These are phyloP conservation scores for Drosophila mercatorum DNA, from an alignment of 2,888 invertebrate species.

Conservation along the genomic window DNA sequence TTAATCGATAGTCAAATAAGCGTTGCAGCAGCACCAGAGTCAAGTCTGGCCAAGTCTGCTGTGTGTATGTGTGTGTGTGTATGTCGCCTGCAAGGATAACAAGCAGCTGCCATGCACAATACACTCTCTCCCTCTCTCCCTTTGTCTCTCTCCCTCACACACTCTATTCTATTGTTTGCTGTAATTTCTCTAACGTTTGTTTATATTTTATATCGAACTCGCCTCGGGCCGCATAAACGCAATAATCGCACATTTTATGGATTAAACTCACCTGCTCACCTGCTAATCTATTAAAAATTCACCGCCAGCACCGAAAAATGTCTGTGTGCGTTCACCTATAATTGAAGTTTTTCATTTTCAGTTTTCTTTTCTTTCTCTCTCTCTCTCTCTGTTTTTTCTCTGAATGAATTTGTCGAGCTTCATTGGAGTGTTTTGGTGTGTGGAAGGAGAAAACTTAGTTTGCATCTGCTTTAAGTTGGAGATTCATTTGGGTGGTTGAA, in stretches of 20 bases:
- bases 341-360: constrained; percentile 30
- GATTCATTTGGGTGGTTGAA: background rate
- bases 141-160: background rate
- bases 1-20: constrained; percentile 80
- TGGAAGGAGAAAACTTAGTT: background rate
- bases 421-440: background rate
- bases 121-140: background rate
- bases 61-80: constrained; percentile 19
- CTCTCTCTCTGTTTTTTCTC: background rate
- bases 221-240: constrained; percentile 77
- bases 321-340: constrained; percentile 22
- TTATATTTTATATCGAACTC: constrained; percentile 77
- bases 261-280: constrained; percentile 78
- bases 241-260: constrained; percentile 82
- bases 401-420: no score
- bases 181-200: constrained; percentile 79
- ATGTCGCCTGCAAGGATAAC: constrained; percentile 33
- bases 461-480: background rate
- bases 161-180: constrained; percentile 49
- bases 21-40: constrained; percentile 16
- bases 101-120: constrained; percentile 32
- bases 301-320: constrained; percentile 11
- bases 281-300: constrained; percentile 71
- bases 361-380: background rate
- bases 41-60: constrained; percentile 32